These are phyloP conservation scores for Malurus alboscapulatus DNA, from an alignment of 2,113 vertebrate genomes.

Conservation along the genomic window DNA sequence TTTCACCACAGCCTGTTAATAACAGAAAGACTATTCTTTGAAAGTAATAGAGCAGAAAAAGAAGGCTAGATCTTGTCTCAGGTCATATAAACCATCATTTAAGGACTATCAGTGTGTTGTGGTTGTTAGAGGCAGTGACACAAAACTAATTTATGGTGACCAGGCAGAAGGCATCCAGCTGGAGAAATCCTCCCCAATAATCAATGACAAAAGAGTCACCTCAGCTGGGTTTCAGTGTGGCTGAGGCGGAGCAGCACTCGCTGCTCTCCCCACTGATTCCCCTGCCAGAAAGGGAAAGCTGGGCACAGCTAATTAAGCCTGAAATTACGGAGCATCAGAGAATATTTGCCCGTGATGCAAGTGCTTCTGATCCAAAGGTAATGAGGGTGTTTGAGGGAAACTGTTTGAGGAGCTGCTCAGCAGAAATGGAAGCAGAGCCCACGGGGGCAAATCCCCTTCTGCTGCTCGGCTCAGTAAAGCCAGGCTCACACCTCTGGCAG, in stretches of 20 bases:
- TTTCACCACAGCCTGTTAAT: constrained; percentile 14
- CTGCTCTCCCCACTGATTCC: not conserved
- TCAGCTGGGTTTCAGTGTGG: not conserved
- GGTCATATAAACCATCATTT: constrained; percentile 40
- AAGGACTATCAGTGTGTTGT: constrained; percentile 35
- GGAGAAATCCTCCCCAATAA: constrained; percentile 33
- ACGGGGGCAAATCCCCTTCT: not conserved
- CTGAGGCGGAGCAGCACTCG: not conserved
- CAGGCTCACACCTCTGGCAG: not conserved
- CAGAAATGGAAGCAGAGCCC: not conserved
- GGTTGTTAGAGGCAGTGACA: constrained; percentile 43
- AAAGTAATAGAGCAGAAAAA: constrained; percentile 45
- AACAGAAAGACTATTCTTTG: constrained; percentile 8
- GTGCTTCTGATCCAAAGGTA: constrained; percentile 13
- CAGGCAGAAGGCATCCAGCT: constrained; percentile 44
- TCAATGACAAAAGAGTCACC: constrained; percentile 67
- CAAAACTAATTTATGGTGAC: constrained; percentile 38
- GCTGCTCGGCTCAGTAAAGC: not conserved
- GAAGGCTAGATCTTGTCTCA: constrained; percentile 9
- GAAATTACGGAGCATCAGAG: not conserved
- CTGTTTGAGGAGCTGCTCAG: not conserved
- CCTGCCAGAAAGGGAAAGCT: not conserved
- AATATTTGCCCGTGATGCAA: not conserved
- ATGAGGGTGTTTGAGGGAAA: not conserved
- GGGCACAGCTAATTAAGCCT: not conserved